Percentiles rank a stretch among this genome's conserved stretches.
Conservation (phyloP, 2,888 invertebrate species). For the Chalcosyrphus nemorum region DNA sequence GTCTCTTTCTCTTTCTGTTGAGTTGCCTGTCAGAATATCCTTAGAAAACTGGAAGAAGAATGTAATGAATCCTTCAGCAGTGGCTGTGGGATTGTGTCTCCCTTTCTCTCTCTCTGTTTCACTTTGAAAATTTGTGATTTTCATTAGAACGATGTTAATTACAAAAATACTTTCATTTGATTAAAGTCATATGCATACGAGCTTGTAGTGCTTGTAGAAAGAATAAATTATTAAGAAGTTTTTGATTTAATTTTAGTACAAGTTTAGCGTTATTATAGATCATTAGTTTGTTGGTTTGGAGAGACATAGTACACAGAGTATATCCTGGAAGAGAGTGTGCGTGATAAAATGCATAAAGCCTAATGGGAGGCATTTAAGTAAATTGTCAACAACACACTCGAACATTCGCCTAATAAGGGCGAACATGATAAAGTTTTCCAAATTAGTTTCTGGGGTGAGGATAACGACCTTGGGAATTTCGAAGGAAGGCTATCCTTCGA, state of each 20-base stretch:
- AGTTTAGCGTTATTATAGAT: neutral
- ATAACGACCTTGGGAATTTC: neutral
- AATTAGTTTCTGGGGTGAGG: neutral
- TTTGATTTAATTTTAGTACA: neutral
- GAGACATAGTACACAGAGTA: too few relatives aligned
- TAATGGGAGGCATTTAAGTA: neutral
- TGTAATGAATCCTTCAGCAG: constrained; percentile 15
- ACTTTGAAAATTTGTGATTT: constrained; percentile 28
- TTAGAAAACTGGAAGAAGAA: neutral
- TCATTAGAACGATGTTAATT: constrained; percentile 24
- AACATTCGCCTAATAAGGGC: neutral
- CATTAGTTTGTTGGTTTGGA: neutral
- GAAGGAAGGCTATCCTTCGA: too few relatives aligned
- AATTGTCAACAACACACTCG: neutral
- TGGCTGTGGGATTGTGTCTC: constrained; percentile 11
- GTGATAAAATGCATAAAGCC: neutral
- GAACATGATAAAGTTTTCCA: neutral
- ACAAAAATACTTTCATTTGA: constrained; percentile 1
- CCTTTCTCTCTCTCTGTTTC: constrained; percentile 8
- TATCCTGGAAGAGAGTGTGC: neutral
- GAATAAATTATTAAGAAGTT: neutral
- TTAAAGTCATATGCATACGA: neutral
- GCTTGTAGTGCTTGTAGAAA: too few relatives aligned
- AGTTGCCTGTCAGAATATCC: constrained; percentile 33
- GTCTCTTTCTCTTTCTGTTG: neutral